phyloP scores from a whole-genome alignment of 2,797 vertebrate species.

The Pantherophis vulpinus region DNA sequence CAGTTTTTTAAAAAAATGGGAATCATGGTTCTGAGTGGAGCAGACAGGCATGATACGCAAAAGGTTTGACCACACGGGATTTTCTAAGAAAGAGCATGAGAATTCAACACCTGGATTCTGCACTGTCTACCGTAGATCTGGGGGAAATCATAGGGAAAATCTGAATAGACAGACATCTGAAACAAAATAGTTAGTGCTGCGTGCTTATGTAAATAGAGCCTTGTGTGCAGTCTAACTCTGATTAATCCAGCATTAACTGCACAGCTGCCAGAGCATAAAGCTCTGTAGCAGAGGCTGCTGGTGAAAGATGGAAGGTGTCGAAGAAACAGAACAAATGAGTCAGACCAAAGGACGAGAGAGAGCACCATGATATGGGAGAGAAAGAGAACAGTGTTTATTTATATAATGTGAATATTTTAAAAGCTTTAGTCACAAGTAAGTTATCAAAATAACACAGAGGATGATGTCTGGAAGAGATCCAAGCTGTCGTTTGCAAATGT shows the following conservation, averaged over 20 bases:
- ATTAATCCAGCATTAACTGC: slow-evolving; percentile 10
- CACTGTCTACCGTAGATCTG: neutral
- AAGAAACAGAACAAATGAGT: slow-evolving; percentile 13
- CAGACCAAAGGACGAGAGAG: slow-evolving; percentile 5
- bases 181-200: neutral
- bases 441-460: slow-evolving; percentile 4
- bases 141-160: neutral
- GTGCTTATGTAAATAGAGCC: slow-evolving; percentile 1
- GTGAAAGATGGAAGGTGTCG: neutral
- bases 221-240: neutral
- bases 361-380: neutral
- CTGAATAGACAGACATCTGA: neutral
- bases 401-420: slow-evolving; percentile 12
- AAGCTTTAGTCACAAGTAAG: slow-evolving; percentile 21
- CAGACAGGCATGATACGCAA: neutral
- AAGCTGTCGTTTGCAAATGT: neutral
- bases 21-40: neutral
- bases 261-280: neutral
- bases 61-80: neutral
- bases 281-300: neutral
- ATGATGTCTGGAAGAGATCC: slow-evolving; percentile 3
- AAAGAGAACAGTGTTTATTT: slow-evolving; percentile 14
- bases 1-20: neutral
- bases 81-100: neutral
- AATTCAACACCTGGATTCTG: neutral